Evolutionary conservation across 2,113 vertebrate species (phyloP).

Genomic region (Ochotona princeps): DNA sequence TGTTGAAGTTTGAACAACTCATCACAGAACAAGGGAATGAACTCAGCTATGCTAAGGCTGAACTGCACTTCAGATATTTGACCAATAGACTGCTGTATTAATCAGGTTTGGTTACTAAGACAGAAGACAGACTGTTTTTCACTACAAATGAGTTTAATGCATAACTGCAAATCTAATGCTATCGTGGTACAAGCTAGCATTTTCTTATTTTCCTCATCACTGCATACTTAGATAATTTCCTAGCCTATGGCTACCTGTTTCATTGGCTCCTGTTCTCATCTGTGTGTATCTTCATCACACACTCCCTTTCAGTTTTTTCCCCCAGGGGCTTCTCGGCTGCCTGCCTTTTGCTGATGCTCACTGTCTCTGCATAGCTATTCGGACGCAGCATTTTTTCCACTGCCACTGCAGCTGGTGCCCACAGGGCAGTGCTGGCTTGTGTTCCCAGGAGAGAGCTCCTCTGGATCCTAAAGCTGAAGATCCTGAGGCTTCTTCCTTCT

Average conservation of each 20-base stretch:
- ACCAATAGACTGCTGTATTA: neutral
- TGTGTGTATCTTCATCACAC: fast-evolving
- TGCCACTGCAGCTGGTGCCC: fast-evolving
- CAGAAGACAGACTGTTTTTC: neutral
- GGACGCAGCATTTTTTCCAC: constrained; percentile 68
- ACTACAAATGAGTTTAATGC: neutral
- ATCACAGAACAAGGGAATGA: neutral
- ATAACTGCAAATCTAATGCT: too few species aligned
- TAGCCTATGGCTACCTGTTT: neutral
- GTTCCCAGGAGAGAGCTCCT: neutral
- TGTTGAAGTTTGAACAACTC: neutral
- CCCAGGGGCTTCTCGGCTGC: neutral
- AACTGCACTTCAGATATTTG: neutral
- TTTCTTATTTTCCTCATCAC: neutral
- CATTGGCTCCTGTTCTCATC: neutral
- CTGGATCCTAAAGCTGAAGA: neutral
- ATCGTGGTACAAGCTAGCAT: neutral
- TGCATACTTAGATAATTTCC: neutral
- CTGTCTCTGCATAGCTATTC: constrained; percentile 10
- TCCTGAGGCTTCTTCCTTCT: neutral
- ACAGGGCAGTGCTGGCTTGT: fast-evolving
- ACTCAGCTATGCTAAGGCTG: neutral
- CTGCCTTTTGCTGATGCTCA: neutral
- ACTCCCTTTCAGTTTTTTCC: too few species aligned
- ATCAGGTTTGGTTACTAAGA: neutral